phyloP scores from a whole-genome alignment of 2,888 invertebrate genomes.

The Chirona hameri region DNA sequence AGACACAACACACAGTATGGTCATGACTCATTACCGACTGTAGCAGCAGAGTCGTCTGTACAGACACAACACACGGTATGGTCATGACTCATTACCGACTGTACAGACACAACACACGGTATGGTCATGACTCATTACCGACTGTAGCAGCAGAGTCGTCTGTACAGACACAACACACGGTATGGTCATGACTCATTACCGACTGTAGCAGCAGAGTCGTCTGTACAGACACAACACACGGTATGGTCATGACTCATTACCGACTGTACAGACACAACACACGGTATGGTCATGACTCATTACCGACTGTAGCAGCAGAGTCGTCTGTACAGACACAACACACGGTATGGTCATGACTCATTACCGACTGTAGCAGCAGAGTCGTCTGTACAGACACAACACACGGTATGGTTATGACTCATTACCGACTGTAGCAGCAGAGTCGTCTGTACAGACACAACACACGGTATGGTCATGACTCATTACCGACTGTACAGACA shows the following conservation, averaged over 20 bases:
- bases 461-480: not conserved
- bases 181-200: not conserved
- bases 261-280: not conserved
- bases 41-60: slow-evolving; percentile 3
- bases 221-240: not conserved
- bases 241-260: not conserved
- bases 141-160: slow-evolving; percentile 25
- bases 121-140: not conserved
- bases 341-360: not conserved
- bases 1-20: no score
- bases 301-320: slow-evolving; percentile 1
- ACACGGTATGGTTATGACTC: not conserved
- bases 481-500: not conserved
- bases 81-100: not conserved
- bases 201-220: slow-evolving; percentile 24
- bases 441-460: not conserved
- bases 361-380: slow-evolving; percentile 1
- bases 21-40: not conserved
- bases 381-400: not conserved
- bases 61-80: no score
- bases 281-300: not conserved
- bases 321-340: not conserved
- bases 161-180: not conserved
- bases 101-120: not conserved
- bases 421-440: slow-evolving; percentile 1